Conservation (phyloP, 2,797 vertebrate genomes). For the Myoxocephalus aenaeus region DNA sequence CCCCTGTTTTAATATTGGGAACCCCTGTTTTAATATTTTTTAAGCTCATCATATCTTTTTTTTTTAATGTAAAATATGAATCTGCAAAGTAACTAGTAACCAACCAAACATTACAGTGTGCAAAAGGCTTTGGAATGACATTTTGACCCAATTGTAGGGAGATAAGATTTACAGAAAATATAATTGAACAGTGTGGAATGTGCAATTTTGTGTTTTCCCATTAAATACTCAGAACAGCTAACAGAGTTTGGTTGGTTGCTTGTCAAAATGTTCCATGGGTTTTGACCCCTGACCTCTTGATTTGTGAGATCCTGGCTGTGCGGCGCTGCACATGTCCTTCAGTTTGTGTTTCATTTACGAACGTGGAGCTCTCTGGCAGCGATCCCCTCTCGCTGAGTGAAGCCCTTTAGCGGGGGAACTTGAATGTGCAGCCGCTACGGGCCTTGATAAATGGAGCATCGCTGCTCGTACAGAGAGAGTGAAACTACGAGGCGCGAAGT, state of each 20-base stretch:
- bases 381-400: slow-evolving; percentile 38
- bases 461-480: slow-evolving; percentile 48
- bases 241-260: background rate
- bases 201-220: background rate
- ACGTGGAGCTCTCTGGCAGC: slow-evolving; percentile 5
- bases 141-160: background rate
- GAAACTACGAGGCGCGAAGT: slow-evolving; percentile 53
- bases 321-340: background rate
- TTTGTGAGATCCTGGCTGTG: background rate
- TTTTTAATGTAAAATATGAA: background rate
- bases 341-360: slow-evolving; percentile 19
- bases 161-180: background rate
- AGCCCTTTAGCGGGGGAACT: slow-evolving; percentile 39
- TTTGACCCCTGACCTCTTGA: background rate
- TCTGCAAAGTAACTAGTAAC: background rate
- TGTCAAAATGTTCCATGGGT: background rate
- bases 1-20: too few relatives aligned
- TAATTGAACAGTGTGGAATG: background rate
- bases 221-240: background rate
- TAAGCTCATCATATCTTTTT: background rate
- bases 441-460: slow-evolving; percentile 48
- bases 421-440: slow-evolving; percentile 9
- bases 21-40: background rate
- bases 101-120: background rate
- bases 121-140: background rate